Evolutionary conservation across 2,113 vertebrate genomes (phyloP).

Genomic region (Psephotus haematonotus): DNA sequence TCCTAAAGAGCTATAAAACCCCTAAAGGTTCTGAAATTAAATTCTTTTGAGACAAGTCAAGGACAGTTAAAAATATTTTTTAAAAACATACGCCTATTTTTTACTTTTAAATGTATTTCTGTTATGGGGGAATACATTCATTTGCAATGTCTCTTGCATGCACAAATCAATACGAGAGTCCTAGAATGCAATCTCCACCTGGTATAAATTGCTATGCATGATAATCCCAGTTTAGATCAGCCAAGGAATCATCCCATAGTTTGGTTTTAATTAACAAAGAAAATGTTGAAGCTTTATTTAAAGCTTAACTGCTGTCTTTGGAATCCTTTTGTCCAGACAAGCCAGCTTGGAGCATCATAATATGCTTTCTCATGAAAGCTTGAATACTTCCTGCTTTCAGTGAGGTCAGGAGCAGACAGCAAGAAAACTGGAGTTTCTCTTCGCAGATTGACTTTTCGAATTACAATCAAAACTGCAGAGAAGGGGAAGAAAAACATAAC

Average conservation of each 20-base stretch:
- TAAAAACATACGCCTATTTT: neutral
- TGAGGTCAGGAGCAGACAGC: neutral
- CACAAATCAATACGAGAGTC: neutral
- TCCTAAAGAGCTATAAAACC: neutral
- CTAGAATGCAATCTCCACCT: neutral
- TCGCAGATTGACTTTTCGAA: neutral
- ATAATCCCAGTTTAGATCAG: neutral
- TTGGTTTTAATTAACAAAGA: neutral
- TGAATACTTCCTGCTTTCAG: neutral
- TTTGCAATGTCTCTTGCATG: neutral
- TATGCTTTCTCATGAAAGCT: neutral
- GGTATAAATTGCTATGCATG: neutral
- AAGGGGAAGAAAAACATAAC: neutral
- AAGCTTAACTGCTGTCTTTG: neutral
- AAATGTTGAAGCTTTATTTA: neutral
- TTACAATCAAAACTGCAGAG: neutral
- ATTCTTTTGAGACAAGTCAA: neutral
- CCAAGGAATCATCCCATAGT: neutral
- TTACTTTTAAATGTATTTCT: neutral
- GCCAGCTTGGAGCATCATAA: neutral
- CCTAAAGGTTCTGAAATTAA: neutral
- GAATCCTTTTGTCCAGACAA: neutral
- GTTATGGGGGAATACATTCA: neutral
- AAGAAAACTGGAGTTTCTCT: neutral
- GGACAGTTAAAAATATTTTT: neutral